These are phyloP conservation scores for Tapera naevia DNA, from an alignment of 2,797 vertebrate genomes.

Conservation along the genomic window DNA sequence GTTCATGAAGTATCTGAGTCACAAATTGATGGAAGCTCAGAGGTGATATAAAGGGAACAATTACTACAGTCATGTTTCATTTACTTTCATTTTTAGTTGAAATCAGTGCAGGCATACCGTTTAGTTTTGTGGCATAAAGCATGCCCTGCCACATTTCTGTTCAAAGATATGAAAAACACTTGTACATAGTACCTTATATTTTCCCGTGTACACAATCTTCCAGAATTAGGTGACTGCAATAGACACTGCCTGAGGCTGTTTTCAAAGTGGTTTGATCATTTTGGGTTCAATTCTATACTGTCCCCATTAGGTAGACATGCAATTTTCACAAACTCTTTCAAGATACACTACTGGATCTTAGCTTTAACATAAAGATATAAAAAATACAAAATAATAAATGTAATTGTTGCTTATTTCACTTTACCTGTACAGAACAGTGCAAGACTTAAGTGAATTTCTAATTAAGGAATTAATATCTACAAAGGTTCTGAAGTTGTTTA, in stretches of 20 bases:
- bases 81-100: background rate
- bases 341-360: background rate
- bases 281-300: background rate
- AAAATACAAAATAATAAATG: background rate
- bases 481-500: background rate
- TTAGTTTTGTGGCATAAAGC: background rate
- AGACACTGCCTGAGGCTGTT: background rate
- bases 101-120: background rate
- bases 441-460: background rate
- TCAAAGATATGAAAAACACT: background rate
- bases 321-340: background rate
- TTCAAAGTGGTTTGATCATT: background rate
- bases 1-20: background rate
- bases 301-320: background rate
- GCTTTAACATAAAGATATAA: background rate
- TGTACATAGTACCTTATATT: background rate
- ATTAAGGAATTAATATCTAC: background rate
- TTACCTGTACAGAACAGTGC: background rate
- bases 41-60: background rate
- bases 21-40: background rate
- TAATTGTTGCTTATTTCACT: background rate
- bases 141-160: background rate
- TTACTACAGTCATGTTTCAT: background rate
- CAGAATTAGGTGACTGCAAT: background rate
- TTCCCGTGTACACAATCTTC: background rate